phyloP scores from a whole-genome alignment of 2,797 vertebrate genomes.

The Remorina albescens region DNA sequence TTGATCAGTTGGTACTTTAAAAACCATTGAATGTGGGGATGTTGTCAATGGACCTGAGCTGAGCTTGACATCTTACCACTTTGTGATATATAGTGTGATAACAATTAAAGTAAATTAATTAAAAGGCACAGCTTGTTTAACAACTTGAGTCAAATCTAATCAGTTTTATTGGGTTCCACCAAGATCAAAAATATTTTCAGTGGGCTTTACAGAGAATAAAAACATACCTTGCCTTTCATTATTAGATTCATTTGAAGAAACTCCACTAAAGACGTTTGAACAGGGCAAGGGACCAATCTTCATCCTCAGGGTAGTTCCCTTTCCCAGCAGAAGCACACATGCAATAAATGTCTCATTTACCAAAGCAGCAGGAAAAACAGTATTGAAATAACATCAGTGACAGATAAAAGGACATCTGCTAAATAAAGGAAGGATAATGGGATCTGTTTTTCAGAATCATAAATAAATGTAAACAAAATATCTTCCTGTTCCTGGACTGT shows the following conservation, averaged over 20 bases:
- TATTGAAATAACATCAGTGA: background rate
- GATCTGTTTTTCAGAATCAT: background rate
- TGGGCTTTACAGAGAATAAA: background rate
- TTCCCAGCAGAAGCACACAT: background rate
- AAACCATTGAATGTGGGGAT: background rate
- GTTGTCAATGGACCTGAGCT: background rate
- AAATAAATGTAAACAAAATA: background rate
- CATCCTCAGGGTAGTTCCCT: no score
- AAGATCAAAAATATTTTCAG: background rate
- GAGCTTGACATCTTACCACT: conserved; percentile 8
- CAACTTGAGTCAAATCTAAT: background rate
- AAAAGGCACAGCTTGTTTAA: background rate
- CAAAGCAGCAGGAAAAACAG: background rate
- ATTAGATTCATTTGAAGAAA: no score
- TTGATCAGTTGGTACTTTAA: background rate
- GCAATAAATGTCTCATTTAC: background rate
- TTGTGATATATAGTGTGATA: background rate
- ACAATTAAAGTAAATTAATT: background rate
- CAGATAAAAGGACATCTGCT: background rate
- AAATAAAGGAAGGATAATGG: background rate
- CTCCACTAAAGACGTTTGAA: no score
- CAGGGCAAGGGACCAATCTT: no score
- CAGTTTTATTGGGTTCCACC: background rate
- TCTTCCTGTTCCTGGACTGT: background rate
- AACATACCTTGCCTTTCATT: background rate